Evolutionary conservation across 2,888 invertebrate species (phyloP).

Genomic region (Machimus rusticus): DNA sequence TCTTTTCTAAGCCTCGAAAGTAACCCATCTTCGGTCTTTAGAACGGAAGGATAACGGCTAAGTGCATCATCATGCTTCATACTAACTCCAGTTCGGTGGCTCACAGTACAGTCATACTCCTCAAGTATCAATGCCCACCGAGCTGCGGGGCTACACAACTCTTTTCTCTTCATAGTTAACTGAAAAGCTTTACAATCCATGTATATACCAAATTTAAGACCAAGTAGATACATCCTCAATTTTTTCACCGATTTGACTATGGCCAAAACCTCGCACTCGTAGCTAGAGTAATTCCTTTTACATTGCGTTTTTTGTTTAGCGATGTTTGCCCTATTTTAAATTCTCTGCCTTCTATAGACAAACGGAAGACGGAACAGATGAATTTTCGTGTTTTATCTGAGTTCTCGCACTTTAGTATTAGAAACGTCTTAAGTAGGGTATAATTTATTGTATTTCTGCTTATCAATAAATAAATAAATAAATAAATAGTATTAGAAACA

Average conservation of each 20-base stretch:
- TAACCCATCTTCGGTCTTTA: neutral
- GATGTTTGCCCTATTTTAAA: too few species aligned
- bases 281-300: neutral
- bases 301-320: too few species aligned
- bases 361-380: too few species aligned
- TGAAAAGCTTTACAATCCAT: neutral
- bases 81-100: neutral
- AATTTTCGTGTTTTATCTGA: too few species aligned
- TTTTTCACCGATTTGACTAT: neutral
- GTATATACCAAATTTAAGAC: neutral
- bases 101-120: neutral
- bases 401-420: too few species aligned
- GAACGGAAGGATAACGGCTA: neutral
- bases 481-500: too few species aligned
- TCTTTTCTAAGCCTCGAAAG: slow-evolving; percentile 25
- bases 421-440: too few species aligned
- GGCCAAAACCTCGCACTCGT: neutral
- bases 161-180: neutral
- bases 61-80: slow-evolving; percentile 3
- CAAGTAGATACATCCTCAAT: neutral
- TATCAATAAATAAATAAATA: too few species aligned
- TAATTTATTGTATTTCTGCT: too few species aligned
- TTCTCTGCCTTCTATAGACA: too few species aligned
- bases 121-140: neutral
- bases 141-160: neutral